Evolutionary conservation across 2,888 invertebrate species (phyloP), one percentile per base, ranked within the genome.

Genomic region (Germaria angustata): DNA sequence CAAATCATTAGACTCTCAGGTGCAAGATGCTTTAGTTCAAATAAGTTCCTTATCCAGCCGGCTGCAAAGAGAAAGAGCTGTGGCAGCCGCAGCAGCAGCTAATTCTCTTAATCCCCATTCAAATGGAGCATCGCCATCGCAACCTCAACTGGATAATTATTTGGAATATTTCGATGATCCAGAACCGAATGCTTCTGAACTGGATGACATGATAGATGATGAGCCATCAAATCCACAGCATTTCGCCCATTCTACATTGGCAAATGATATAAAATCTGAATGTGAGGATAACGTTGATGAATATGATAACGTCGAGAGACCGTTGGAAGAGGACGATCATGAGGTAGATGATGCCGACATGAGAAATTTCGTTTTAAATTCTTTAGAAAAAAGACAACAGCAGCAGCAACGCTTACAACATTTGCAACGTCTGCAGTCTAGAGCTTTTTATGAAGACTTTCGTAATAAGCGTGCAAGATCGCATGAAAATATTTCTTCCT

Each of bases 1-100:
- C 4, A 90, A 90, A 53, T 89, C 88, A 0, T 77, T 90, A 39
- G 90, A 90, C 32, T 87, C 88, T 0, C 90, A 90, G 76, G 88
- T 91, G 2, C 89, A 90, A 80, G 90, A 90, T 85, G 90, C 91
- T 0, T 79, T 91, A 15, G 89, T 88, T 0, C 89, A 90, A 80
- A 86, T 91, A 3, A 90, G 86, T 57, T 88, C 86, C 41, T 85
- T 89, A 2, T 89, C 89, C 0, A 89, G 85, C 76, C 87, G 90
- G 7, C 85, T 89, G 76, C 89, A 89, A 65, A 85, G 89, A 13
- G 89, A 88, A 84, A 87, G 87, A 6, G 85, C 85, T 0, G 87
- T 87, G 32, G 87, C 87, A 17, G 78, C 87, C 1, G 84, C 81
- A 15, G 83, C 85, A 0, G 86, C 77, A 41, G 69, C 78, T 7